phyloP scores from a whole-genome alignment of 2,797 vertebrate genomes.

The Gastrophryne carolinensis region DNA sequence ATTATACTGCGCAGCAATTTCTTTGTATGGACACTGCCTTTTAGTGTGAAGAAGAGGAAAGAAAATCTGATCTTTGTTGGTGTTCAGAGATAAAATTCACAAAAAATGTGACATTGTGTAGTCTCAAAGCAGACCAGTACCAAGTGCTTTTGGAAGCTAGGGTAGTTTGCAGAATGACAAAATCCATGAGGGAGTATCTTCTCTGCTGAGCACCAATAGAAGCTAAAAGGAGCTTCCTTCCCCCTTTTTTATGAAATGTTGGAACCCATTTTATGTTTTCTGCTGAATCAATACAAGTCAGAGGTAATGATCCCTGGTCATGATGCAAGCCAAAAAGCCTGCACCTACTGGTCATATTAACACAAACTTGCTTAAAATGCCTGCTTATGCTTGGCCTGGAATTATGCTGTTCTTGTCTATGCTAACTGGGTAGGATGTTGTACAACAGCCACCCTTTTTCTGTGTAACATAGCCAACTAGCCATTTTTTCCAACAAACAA shows the following conservation, averaged over 20 bases:
- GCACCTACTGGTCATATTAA: no score
- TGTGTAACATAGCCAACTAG: no score
- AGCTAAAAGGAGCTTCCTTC: background rate
- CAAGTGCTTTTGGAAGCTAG: background rate
- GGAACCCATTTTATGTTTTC: background rate
- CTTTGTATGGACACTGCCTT: background rate
- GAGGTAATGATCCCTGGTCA: background rate
- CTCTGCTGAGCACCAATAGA: background rate
- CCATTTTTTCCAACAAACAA: no score
- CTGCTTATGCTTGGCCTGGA: no score
- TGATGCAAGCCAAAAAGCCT: background rate
- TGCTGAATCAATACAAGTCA: background rate
- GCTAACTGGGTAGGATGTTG: no score
- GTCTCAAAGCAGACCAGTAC: no score
- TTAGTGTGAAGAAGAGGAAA: background rate
- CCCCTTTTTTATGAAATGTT: background rate
- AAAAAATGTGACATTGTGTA: background rate
- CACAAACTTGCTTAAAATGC: no score
- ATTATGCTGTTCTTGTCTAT: no score
- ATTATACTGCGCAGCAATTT: conserved; percentile 10
- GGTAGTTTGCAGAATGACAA: background rate
- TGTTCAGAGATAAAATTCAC: background rate
- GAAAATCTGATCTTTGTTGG: background rate
- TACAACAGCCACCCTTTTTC: no score
- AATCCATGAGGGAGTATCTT: background rate